phyloP scores from a whole-genome alignment of 2,113 vertebrate species.

The Azemiops feae region DNA sequence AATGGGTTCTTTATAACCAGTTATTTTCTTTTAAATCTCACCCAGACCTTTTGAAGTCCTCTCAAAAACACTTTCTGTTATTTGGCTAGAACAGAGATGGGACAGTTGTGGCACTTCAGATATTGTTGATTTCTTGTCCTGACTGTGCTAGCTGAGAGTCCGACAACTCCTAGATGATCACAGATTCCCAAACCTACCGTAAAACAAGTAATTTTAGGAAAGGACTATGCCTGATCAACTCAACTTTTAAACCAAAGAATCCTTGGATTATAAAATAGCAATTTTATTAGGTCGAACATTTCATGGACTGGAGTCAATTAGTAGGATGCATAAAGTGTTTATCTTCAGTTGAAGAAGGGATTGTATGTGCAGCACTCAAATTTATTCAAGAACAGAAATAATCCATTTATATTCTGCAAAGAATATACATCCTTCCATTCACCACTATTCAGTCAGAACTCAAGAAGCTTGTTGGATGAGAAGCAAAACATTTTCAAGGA shows the following conservation, averaged over 20 bases:
- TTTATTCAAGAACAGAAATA: background rate
- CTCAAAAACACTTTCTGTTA: background rate
- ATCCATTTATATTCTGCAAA: background rate
- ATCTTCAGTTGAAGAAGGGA: background rate
- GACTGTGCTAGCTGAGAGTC: background rate
- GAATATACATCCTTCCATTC: background rate
- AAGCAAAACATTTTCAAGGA: background rate
- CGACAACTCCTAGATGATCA: background rate
- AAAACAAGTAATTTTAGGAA: background rate
- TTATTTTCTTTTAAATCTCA: background rate
- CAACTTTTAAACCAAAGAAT: background rate
- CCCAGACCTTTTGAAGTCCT: background rate
- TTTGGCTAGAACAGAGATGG: background rate
- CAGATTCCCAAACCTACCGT: background rate
- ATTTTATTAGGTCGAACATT: background rate
- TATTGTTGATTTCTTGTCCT: background rate
- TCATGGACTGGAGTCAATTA: background rate
- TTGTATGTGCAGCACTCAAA: background rate
- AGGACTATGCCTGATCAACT: background rate
- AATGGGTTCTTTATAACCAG: background rate
- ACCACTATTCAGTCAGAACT: background rate
- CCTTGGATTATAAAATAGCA: background rate
- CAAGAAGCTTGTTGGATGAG: background rate
- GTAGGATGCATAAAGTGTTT: background rate
- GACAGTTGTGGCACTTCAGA: background rate